Base-by-base conservation (phyloP, 2,113 vertebrate species). In the Rhynchomys soricoides region DNA sequence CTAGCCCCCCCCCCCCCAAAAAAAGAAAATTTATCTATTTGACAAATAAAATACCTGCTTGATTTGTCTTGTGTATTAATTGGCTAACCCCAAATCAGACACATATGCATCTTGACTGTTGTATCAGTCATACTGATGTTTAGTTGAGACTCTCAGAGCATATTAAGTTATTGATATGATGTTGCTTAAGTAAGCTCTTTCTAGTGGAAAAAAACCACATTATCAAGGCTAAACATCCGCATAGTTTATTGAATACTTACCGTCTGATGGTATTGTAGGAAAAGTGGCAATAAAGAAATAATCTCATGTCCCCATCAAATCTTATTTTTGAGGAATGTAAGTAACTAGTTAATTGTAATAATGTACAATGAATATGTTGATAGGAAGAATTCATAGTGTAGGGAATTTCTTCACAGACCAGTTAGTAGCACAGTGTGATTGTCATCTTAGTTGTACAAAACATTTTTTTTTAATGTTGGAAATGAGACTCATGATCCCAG, bases 1-100 rank as follows among this genome's bases (percentile, higher is more conserved):
- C 64, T 11, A 21, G 3, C 16, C 37, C 2, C 57, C 48, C 85
- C 85, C 1, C 59, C 21, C 59, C 59, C 52, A 52, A 59, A 43
- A 79, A 94, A 89, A 81, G 86, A 91, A 83, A 96, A 66, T 95
- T 89, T 37, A n/a, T 16, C 8, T 82, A n/a, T 26, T 82, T 74
- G 43, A 81, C 19, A 70, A 64, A 16, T 48, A 71, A 93, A 37
- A n/a, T 37, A 66, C 85, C 57, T 70, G 2, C 48, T 92, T 92
- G 66, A 48, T 17, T 92, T 77, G 0, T 85, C 77, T 87, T 83
- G 43, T 97, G 82, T 90, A 66, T 31, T 66, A 31, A 5, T 77
- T 89, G n/a, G 64, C 48, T 34, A 93, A 57, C 40, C 43, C 40
- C 16, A 88, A 62, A 50, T 64, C 6, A 79, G 37, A 10, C 34